Base-by-base conservation (phyloP, 2,113 vertebrate species). In the Hipposideros armiger region DNA sequence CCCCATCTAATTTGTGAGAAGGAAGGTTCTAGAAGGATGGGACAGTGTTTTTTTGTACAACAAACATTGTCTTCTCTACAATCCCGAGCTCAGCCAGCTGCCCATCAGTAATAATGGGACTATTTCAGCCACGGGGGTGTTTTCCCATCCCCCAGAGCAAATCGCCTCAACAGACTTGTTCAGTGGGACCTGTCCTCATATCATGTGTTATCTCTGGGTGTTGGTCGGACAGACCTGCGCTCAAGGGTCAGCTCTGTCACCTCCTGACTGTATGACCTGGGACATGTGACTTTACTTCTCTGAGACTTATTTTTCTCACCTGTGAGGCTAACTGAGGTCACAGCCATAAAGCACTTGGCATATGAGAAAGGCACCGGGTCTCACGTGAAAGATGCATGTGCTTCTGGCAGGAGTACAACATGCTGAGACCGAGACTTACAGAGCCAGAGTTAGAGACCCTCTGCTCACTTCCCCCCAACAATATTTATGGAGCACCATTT, bases 301-400 rank as follows among this genome's bases (percentile, higher is more conserved):
- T 66, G 42, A n/a, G 40, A 5, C 1, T 20, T 40, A 11, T 0
- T 28, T 82, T 64, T 78, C 84, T 94, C 16, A 73, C 56, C 54
- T 16, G 22, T 42, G 42, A n/a, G 19, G 36, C 73, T 67, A 47
- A 83, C 6, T 22, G 24, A 66, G 60, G 4, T 42, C 10, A 3
- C 4, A 1, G 30, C 66, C 45, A 42, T 1, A 45, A 62, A 82
- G 66, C 32, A 28, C 36, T 36, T 32, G 32, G 62, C 17, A 1
- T 2, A 1, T 0, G 6, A 40, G n/a, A 50, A 50, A 50, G 47
- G 19, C 0, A 0, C 58, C 24, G n/a, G 0, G 58, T 62, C 32
- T 58, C 74, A 2, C 1, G 1, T n/a, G 30, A 78, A 80, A 50
- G 40, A 30, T 0, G 26, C 50, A 30, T 4, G 6, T 26, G 26